Percentiles rank a stretch among this genome's conserved stretches.
These are phyloP conservation scores for Arremon aurantiirostris DNA, from an alignment of 2,797 vertebrate genomes.

Conservation along the genomic window DNA sequence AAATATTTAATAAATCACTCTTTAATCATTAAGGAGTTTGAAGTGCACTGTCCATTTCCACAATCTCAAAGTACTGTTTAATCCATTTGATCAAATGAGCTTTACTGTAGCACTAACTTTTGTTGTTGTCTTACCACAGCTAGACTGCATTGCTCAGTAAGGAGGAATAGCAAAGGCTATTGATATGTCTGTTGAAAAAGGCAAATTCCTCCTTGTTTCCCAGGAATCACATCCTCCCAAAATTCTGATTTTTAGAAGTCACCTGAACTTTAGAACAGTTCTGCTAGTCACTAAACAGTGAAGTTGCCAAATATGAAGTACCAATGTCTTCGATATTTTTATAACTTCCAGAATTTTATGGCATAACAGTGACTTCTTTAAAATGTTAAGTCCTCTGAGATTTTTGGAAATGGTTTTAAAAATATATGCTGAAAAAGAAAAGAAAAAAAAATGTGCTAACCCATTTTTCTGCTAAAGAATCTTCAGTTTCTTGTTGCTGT, in stretches of 20 bases:
- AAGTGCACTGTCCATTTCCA: not conserved
- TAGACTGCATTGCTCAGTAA: slow-evolving; percentile 17
- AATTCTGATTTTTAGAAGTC: slow-evolving; percentile 46
- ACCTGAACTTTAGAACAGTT: slow-evolving; percentile 27
- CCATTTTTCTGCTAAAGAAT: not conserved
- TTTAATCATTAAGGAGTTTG: not conserved
- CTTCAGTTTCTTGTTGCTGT: not conserved
- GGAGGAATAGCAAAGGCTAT: not conserved
- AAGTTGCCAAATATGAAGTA: slow-evolving; percentile 4
- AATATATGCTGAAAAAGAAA: not conserved
- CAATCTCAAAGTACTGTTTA: not conserved
- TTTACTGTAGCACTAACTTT: not conserved
- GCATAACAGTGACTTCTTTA: not conserved
- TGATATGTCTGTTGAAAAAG: slow-evolving; percentile 37
- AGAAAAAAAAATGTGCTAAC: not conserved
- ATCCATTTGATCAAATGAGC: slow-evolving; percentile 15
- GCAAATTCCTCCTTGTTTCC: slow-evolving; percentile 37
- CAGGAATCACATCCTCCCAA: not conserved
- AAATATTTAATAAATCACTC: not conserved
- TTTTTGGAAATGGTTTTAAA: not conserved
- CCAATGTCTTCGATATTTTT: not conserved
- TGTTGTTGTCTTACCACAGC: not conserved
- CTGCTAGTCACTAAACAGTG: slow-evolving; percentile 8
- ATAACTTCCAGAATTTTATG: not conserved
- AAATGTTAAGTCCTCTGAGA: not conserved